A percentile compares a stretch with the other conserved stretches of the same genome.
Conservation (phyloP, 2,888 invertebrate genomes). For the Agonopterix heracliana region DNA sequence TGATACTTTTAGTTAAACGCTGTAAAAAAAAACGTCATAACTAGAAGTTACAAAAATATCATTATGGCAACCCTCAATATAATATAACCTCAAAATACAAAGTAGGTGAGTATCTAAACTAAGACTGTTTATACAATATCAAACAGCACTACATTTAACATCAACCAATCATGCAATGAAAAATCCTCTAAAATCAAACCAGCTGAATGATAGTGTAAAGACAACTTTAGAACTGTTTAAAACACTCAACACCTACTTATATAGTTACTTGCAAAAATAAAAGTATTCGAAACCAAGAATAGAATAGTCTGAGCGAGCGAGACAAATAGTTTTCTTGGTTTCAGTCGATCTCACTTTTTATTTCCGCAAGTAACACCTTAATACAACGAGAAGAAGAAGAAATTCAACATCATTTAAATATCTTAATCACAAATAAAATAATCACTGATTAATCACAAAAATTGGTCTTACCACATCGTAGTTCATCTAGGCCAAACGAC, state of each 20-base stretch:
- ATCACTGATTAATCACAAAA: constrained; percentile 54
- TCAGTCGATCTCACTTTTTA: not conserved
- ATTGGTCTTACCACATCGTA: constrained; percentile 18
- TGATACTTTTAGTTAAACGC: no score
- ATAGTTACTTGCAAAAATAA: no score
- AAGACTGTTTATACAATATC: no score
- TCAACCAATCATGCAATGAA: no score
- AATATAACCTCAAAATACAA: constrained; percentile 33
- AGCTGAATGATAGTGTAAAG: no score
- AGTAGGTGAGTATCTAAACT: constrained; percentile 11
- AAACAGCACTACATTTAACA: not conserved
- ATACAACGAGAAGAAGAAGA: constrained; percentile 17
- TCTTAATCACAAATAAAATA: constrained; percentile 42
- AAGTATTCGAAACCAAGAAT: no score
- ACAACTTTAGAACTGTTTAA: no score
- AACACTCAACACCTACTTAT: no score
- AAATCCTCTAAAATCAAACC: no score
- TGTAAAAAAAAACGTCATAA: constrained; percentile 15
- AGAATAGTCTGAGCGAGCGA: no score
- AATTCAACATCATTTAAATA: constrained; percentile 25
- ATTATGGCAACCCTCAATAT: constrained; percentile 55
- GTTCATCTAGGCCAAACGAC: not conserved
- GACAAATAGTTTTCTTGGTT: no score
- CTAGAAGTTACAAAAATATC: constrained; percentile 25
- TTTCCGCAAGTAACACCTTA: constrained; percentile 7